These are phyloP conservation scores for Cremastinae sp. DNA, from an alignment of 2,888 invertebrate genomes.

Conservation along the genomic window DNA sequence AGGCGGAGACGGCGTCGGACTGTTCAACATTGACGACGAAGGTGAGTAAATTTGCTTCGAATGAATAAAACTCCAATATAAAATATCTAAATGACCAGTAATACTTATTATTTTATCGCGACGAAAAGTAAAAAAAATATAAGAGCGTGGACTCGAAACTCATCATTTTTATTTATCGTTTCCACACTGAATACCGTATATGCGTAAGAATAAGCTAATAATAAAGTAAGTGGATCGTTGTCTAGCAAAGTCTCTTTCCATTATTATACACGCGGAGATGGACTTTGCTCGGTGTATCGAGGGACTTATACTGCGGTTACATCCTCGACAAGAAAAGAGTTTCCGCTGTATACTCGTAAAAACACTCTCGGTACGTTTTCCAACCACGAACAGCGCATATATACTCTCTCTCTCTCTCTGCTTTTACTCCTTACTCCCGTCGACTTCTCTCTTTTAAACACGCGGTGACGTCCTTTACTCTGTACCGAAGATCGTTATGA, in stretches of 20 bases:
- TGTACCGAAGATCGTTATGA: constrained; percentile 39
- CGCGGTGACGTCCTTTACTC: constrained; percentile 6
- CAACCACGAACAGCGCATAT: constrained; percentile 7
- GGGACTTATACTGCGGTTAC: constrained; percentile 39
- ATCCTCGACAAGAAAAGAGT: constrained; percentile 30
- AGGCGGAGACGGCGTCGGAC: constrained; percentile 94
- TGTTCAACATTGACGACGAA: constrained; percentile 94
- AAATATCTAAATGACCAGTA: no score
- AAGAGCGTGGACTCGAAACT: no score
- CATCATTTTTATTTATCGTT: no score
- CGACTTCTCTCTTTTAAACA: constrained; percentile 30
- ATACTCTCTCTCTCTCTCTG: constrained; percentile 22
- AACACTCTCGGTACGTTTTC: constrained; percentile 25
- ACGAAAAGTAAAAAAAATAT: no score
- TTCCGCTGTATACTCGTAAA: constrained; percentile 46
- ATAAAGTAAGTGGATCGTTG: constrained; percentile 54
- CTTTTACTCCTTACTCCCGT: constrained; percentile 52
- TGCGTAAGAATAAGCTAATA: no score
- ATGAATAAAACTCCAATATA: constrained; percentile 14
- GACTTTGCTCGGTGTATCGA: constrained; percentile 51
- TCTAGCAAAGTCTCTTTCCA: constrained; percentile 20
- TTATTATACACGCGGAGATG: constrained; percentile 3
- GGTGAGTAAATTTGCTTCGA: constrained; percentile 83
- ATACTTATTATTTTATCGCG: not conserved
- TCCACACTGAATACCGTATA: constrained; percentile 36